Base-by-base conservation (phyloP, 2,797 vertebrate genomes). In the Sebastolobus alascanus region DNA sequence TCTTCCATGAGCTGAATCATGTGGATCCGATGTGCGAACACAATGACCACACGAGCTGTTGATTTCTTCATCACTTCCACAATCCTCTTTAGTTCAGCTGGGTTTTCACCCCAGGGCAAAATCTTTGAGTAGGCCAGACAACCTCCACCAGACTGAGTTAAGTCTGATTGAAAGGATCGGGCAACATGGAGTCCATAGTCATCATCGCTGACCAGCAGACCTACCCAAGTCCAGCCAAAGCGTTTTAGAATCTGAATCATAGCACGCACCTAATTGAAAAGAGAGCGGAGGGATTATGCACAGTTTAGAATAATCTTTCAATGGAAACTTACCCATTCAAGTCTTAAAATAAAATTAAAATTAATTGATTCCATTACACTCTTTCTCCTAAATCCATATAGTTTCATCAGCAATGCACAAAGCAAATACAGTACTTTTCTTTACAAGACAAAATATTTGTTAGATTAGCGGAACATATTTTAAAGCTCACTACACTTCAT, bases 181-280 rank as follows among this genome's bases (percentile, higher is more conserved):
- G 92, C 89, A 50, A 86, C 94, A 22, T 95, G 46, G 20, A 88
- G 76, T 5, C 94, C 94, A 33, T 95, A 95, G n/a, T 94, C 94
- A 77, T 95, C 93, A 73, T 92, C 83, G 78, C 91, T 95, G 60
- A 93, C 82, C 16, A 95, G 37, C 13, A 94, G 90, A 11, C 94
- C 94, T 4, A 84, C 90, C 94, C 94, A 95, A 1, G 92, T 94
- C 94, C 94, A 95, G 11, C 83, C 59, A 35, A 94, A 95, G 58
- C 43, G 87, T 60, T 87, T 91, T 1, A 95, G 59, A 29, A 95
- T 95, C 87, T 93, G 91, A 27, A 95, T 85, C 81, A 95, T 91
- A 0, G 88, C 90, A 50, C 9, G 87, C 4, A 92, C 89, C 89
- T 90, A 6, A 22, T 11, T 63, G 6, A 22, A 61, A 5, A 67